Percentiles rank a stretch among this genome's conserved stretches.
These are phyloP conservation scores for Rallus limicola DNA, from an alignment of 2,113 vertebrate genomes.

Conservation along the genomic window DNA sequence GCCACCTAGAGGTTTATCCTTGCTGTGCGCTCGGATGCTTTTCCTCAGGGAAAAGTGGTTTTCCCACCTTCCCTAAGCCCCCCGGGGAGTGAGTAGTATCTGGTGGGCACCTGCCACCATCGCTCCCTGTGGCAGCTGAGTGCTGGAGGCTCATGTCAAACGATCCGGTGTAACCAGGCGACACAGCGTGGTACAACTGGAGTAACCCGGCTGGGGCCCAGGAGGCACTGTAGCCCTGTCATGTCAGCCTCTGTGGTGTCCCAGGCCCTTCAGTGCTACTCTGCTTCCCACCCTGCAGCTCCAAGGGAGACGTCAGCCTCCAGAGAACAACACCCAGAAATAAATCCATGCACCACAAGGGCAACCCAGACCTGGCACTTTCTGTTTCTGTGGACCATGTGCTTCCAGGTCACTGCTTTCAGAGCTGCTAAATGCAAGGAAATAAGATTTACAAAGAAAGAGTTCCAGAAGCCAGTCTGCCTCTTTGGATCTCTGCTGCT, in stretches of 20 bases:
- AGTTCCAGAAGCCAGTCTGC: not conserved
- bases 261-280: not conserved
- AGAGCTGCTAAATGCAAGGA: not conserved
- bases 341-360: not conserved
- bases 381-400: not conserved
- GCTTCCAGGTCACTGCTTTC: not conserved
- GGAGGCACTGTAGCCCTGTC: not conserved
- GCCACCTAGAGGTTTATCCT: constrained; percentile 42
- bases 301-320: not conserved
- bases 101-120: not conserved
- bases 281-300: not conserved
- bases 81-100: accelerated
- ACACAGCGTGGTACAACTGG: accelerated
- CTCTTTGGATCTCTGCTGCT: not conserved
- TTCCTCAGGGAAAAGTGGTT: not conserved
- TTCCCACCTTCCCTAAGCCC: not conserved
- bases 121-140: accelerated
- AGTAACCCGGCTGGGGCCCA: not conserved
- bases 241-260: not conserved
- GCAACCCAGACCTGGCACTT: not conserved
- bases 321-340: not conserved
- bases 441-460: not conserved
- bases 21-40: not conserved
- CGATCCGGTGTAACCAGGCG: accelerated
- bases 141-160: accelerated